Conservation (phyloP, 64 coral and sea anemone species). For the Dendrophyllia cribrosa region DNA sequence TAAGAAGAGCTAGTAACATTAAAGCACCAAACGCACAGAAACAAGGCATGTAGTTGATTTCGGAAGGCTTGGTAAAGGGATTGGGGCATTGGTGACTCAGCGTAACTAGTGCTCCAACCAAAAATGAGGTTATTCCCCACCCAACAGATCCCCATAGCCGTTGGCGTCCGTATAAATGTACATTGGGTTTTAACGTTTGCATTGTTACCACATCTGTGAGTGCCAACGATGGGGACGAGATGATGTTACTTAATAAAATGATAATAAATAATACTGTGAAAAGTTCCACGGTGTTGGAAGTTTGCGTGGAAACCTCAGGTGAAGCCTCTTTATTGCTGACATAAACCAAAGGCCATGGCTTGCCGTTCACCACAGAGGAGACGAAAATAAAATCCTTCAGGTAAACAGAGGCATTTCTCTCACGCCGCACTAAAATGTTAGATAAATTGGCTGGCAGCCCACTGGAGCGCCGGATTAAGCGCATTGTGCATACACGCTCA, state of each 20-base stretch:
- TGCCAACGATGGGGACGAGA: constrained; percentile 55
- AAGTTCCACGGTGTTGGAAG: neutral
- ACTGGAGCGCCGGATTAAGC: neutral
- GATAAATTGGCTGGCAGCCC: neutral
- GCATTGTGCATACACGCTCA: constrained; percentile 4
- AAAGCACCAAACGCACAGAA: constrained; percentile 59
- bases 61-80: neutral
- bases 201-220: constrained; percentile 63
- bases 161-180: constrained; percentile 56
- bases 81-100: constrained; percentile 40
- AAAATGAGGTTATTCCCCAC: constrained; percentile 61
- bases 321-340: neutral
- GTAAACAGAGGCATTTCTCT: neutral
- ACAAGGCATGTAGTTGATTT: constrained; percentile 50
- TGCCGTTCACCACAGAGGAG: neutral
- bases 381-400: constrained; percentile 7
- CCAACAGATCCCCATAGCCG: constrained; percentile 72
- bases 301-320: neutral
- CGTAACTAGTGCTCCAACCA: constrained; percentile 44
- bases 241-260: constrained; percentile 68
- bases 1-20: constrained; percentile 47
- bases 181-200: constrained; percentile 30
- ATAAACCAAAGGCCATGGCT: constrained; percentile 51
- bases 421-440: neutral
- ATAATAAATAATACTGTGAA: constrained; percentile 60